Evolutionary conservation across 2,888 invertebrate genomes (phyloP).

Genomic region (Hyppa rectilinea): DNA sequence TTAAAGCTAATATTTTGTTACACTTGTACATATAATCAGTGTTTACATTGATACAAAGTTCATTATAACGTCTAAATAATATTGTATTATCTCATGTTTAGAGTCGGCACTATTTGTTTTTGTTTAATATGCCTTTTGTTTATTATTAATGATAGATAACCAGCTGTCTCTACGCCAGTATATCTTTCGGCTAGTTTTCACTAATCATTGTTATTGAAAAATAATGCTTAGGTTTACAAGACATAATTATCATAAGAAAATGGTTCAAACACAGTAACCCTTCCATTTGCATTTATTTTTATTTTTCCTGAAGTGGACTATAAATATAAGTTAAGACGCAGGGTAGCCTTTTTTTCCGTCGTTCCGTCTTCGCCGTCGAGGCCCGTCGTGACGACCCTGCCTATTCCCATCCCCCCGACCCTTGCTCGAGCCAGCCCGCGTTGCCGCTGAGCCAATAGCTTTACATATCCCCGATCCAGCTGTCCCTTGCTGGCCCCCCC

Average conservation of each 20-base stretch:
- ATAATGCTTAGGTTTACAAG: background rate
- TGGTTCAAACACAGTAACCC: background rate
- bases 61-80: slow-evolving; percentile 19
- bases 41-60: slow-evolving; percentile 34
- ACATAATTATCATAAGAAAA: background rate
- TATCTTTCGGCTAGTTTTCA: slow-evolving; percentile 10
- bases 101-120: slow-evolving; percentile 56
- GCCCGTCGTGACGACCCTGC: too few relatives aligned
- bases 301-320: background rate
- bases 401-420: too few relatives aligned
- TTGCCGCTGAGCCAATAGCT: too few relatives aligned
- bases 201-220: slow-evolving; percentile 17
- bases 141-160: slow-evolving; percentile 41
- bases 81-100: slow-evolving; percentile 53
- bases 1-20: slow-evolving; percentile 54
- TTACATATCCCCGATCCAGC: too few relatives aligned
- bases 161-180: slow-evolving; percentile 29
- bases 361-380: too few relatives aligned
- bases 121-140: slow-evolving; percentile 46
- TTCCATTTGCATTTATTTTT: too few relatives aligned
- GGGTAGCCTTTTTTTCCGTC: too few relatives aligned
- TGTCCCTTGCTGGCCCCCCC: too few relatives aligned
- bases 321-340: too few relatives aligned
- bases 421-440: too few relatives aligned
- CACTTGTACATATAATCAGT: slow-evolving; percentile 61